Base-by-base conservation (phyloP, 1,140 invertebrate genomes). In the Solen grandis region DNA sequence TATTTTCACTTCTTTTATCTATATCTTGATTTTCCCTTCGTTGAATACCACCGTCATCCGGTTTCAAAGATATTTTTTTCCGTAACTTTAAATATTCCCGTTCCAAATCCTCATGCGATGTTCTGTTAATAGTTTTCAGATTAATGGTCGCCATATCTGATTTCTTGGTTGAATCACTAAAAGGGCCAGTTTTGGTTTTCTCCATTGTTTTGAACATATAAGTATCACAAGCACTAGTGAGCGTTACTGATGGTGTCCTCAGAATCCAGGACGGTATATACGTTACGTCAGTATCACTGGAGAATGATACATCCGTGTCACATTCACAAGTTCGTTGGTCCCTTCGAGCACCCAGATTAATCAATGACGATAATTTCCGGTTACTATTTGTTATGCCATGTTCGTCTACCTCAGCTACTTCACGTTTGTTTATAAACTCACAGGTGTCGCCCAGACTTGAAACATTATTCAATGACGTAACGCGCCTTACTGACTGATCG, bases 21-120 rank as follows among this genome's bases (percentile, higher is more conserved):
- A 50, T n/a, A 25, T 22, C 46, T 5, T 5, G 22, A 22, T 33
- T 54, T 10, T 8, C 33, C 38, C 10, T 31, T 27, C 33, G 41
- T 13, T 14, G 2, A 38, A 59, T 59, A 13, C 25, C 5, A 59
- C 29, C 25, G 16, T 25, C n/a, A 5, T 35, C 35, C n/a, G 16
- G 27, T 62, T 31, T 35, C 35, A 5, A 4, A 35, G 4, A 50
- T 41, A 73, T 19, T n/a, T 54, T 33, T 19, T 73, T 57, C 25
- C 52, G 57, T 22, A 73, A 27, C 33, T 38, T 73, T 16, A 73
- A 60, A 73, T 73, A 73, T 73, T 73, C 69, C 5, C 60, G 57
- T 59, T 73, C 69, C n/a, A 73, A 31, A 5, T 73, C 27, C 22
- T 73, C 31, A 60, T 73, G 69, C n/a, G n/a, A n/a, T n/a, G 14